Base-by-base conservation (phyloP, 2,113 vertebrate species). In the Dolichallabes microphthalmus region DNA sequence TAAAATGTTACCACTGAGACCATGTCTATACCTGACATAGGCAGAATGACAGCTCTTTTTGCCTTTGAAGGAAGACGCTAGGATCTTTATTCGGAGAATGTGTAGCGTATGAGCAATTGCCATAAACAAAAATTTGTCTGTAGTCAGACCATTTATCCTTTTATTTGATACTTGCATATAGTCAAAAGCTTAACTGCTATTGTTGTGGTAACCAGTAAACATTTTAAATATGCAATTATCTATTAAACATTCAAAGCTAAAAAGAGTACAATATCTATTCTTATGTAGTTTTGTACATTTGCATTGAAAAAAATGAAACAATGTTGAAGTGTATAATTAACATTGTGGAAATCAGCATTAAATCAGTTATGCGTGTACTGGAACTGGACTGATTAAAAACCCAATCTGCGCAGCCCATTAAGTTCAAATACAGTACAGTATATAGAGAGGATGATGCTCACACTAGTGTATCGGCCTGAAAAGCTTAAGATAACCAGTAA, bases 1-100 rank as follows among this genome's bases (percentile, higher is more conserved):
- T 73, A 32, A 76, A 81, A 74, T 32, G 78, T 20, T 81, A 74
- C 68, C 45, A 9, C 10, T 13, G 78, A 80, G 77, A 80, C 77
- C 50, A 19, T 25, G 57, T 39, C 35, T 35, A n/a, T 25, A 75
- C 39, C 80, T 68, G 50, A 55, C 50, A 35, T 50, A 84, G 30
- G 60, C 63, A 14, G 25, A 30, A 27, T 79, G 71, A 85, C 25
- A 14, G 30, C 20, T 58, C 13, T 80, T 66, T 78, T 25, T 79
- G 83, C 66, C 4, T 80, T 73, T 66, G 73, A 83, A 79, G 57
- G 30, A 79, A 79, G 13, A 39, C 53, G 32, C n/a, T 27, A 57
- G 55, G 6, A 77, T 79, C 76, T 60, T 79, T 60, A 79, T 57
- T 79, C 55, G 39, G 17, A 77, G 75, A 57, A 60, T 79, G 55